These are phyloP conservation scores for Trididemnum nubilum DNA, from an alignment of 23 tunicate genomes.

Conservation along the genomic window DNA sequence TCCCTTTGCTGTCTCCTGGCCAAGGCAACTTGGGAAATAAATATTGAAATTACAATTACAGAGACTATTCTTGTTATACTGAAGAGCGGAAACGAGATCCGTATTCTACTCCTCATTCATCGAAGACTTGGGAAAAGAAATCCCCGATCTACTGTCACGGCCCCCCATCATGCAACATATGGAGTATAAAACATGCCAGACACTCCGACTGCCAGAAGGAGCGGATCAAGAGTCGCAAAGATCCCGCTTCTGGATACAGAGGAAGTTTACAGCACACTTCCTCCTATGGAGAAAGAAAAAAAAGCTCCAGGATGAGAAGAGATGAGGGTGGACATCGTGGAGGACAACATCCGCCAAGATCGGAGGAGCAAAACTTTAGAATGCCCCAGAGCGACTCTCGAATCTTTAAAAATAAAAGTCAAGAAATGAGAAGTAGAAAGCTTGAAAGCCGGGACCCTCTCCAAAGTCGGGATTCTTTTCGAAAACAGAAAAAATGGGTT, in stretches of 20 bases:
- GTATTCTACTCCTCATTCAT: background rate
- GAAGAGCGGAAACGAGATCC: conserved; percentile 10
- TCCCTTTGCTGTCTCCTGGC: too few relatives aligned
- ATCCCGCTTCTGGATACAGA: conserved; percentile 12
- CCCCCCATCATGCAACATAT: background rate
- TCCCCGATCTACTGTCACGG: background rate
- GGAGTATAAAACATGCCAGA: background rate
- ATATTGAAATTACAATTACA: too few relatives aligned
- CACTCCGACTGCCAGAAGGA: conserved; percentile 15
- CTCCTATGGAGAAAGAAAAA: conserved; percentile 7
- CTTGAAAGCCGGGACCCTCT: background rate
- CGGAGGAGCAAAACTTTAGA: background rate
- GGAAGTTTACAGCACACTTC: background rate
- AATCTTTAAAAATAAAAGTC: background rate
- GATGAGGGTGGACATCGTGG: conserved; percentile 3
- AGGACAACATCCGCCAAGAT: background rate
- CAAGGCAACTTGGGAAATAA: too few relatives aligned
- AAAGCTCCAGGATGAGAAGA: conserved; percentile 7
- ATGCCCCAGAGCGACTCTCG: background rate
- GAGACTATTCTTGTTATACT: background rate
- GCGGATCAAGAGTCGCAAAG: conserved; percentile 14
- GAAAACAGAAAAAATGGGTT: conserved; percentile 17
- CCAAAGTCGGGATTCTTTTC: background rate
- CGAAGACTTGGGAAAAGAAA: background rate
- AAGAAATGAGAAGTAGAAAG: background rate